These are phyloP conservation scores for Ceratotherium simum DNA, from an alignment of 2,113 vertebrate genomes.

Conservation along the genomic window DNA sequence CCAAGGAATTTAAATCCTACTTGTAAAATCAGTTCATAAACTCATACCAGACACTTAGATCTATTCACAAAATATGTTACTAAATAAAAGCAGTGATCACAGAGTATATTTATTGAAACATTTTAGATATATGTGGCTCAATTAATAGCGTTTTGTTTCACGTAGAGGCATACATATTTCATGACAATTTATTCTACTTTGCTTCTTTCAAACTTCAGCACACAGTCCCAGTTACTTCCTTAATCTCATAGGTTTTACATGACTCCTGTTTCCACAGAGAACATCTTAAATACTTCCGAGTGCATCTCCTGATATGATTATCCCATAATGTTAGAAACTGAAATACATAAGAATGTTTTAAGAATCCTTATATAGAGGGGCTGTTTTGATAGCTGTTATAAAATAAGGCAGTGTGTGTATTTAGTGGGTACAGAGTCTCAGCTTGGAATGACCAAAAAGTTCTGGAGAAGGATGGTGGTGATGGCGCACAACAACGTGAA, in stretches of 20 bases:
- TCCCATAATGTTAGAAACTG: background rate
- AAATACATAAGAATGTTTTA: background rate
- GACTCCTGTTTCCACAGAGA: background rate
- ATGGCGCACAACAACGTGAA: background rate
- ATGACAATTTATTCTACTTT: background rate
- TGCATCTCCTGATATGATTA: background rate
- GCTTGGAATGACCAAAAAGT: background rate
- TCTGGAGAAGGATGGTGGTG: background rate
- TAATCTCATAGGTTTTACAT: background rate
- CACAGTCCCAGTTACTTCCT: background rate
- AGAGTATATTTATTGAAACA: background rate
- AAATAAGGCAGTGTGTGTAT: background rate
- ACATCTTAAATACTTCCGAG: background rate
- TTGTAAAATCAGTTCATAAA: constrained; percentile 25
- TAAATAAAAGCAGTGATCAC: background rate
- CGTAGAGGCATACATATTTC: background rate
- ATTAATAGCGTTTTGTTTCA: background rate
- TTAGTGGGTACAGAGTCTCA: background rate
- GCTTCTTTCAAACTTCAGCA: background rate
- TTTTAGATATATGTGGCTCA: background rate
- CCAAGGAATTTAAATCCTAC: background rate
- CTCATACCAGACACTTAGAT: background rate
- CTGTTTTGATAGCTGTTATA: background rate
- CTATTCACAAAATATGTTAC: background rate
- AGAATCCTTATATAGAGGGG: background rate